Base-by-base conservation (phyloP, 2,888 invertebrate species). In the Actias luna region DNA sequence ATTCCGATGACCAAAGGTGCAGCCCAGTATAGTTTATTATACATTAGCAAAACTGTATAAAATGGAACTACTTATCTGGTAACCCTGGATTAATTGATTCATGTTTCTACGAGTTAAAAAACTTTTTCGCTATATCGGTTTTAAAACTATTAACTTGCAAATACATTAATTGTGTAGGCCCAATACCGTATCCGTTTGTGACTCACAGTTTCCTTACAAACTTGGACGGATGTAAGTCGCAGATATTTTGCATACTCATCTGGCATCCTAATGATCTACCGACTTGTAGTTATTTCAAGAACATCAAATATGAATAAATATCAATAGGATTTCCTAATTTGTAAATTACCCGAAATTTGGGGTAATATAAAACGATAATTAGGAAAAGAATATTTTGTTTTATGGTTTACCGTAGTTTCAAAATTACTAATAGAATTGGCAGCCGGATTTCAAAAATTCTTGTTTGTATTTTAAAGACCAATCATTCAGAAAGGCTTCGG, bases 121-220 rank as follows among this genome's bases (percentile, higher is more conserved):
- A 22, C 1, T 18, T 25, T 50, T 42, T 25, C 25, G 10, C 46
- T 50, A 25, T 50, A 50, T 50, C 25, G 22, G 22, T 25, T 50
- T 50, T 25, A 25, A 50, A 50, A 50, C 25, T 12, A 25, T 25
- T 25, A 50, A 10, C 22, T 12, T 3, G 12, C 46, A 50, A 25
- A 50, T 50, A 50, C 22, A 0, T 42, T 42, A 42, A n/a, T 42
- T n/a, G 18, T 50, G 46, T 50, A 50, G 25, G 46, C 12, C 12
- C 46, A 25, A 25, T 50, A 22, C 46, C 46, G 4, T 50, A 50
- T 50, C 46, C 46, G 25, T 12, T 50, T 25, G 46, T 50, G 46
- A 50, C 25, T 50, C 22, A 50, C 25, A 25, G 25, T 50, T 50
- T 50, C 46, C 46, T 50, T 50, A 22, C 46, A 50, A 50, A 50